phyloP scores from a whole-genome alignment of 1,140 invertebrate species.

The Leptoteleia sp. region DNA sequence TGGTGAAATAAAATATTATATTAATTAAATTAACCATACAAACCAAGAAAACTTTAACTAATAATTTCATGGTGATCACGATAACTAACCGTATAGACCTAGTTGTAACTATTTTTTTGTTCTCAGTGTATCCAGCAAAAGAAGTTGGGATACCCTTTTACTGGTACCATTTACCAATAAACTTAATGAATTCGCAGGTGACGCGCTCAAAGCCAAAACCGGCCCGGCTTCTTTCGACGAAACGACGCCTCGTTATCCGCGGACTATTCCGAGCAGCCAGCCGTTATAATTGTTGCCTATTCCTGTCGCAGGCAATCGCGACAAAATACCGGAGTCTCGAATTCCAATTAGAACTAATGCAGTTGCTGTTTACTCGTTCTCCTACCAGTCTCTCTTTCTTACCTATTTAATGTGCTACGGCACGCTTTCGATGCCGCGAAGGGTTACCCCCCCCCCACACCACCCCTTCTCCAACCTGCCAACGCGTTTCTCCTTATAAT shows the following conservation, averaged over 20 bases:
- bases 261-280: slow-evolving; percentile 39
- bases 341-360: slow-evolving; percentile 73
- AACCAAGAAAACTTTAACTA: too few relatives aligned
- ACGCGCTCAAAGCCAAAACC: not conserved
- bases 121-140: too few relatives aligned
- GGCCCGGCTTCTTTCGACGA: slow-evolving; percentile 25
- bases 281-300: slow-evolving; percentile 60
- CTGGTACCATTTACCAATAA: slow-evolving; percentile 2
- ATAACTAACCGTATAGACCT: too few relatives aligned
- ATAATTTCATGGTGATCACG: too few relatives aligned
- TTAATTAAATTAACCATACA: too few relatives aligned
- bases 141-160: too few relatives aligned
- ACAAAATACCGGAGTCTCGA: slow-evolving; percentile 66
- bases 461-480: too few relatives aligned
- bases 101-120: too few relatives aligned
- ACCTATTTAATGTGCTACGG: slow-evolving; percentile 14
- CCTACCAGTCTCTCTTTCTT: slow-evolving; percentile 3
- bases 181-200: slow-evolving; percentile 33
- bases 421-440: slow-evolving; percentile 22
- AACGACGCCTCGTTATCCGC: slow-evolving; percentile 35
- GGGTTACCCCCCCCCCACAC: slow-evolving; percentile 3
- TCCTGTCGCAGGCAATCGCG: slow-evolving; percentile 51
- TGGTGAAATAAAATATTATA: too few relatives aligned
- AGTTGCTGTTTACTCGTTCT: slow-evolving; percentile 50
- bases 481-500: slow-evolving; percentile 41